Evolutionary conservation across 2,888 invertebrate genomes (phyloP).

Genomic region (Cephus rjabovi): DNA sequence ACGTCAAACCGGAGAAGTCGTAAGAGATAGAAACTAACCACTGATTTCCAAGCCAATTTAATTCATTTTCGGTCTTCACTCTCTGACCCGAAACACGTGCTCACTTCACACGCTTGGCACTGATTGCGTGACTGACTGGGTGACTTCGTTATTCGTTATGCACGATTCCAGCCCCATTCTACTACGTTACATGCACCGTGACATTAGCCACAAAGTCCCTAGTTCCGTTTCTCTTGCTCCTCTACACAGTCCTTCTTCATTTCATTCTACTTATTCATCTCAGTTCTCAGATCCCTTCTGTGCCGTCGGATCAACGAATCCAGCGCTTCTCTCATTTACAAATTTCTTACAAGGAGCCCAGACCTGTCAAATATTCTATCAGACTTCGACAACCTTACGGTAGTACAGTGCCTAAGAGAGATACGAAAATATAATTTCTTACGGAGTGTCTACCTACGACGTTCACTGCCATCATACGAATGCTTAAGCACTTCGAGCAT

Average conservation of each 20-base stretch:
- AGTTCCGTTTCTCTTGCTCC: not conserved
- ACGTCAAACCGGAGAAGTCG: constrained; percentile 24
- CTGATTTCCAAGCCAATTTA: constrained; percentile 44
- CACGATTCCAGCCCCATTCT: constrained; percentile 20
- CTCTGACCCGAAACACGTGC: constrained; percentile 54
- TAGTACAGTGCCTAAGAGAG: not conserved
- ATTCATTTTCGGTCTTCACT: constrained; percentile 42
- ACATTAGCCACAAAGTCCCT: constrained; percentile 7
- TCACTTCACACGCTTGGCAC: constrained; percentile 56
- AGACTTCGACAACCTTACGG: no score
- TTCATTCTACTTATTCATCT: not conserved
- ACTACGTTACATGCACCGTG: constrained; percentile 2
- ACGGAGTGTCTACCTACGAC: no score
- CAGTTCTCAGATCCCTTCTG: not conserved
- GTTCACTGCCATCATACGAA: no score
- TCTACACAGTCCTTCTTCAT: not conserved
- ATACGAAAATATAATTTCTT: not conserved
- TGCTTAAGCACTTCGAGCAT: no score
- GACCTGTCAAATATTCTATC: no score
- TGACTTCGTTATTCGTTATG: constrained; percentile 35
- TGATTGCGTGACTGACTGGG: constrained; percentile 62
- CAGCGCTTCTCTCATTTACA: no score
- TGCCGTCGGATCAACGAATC: not conserved
- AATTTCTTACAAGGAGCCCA: no score
- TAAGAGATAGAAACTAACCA: constrained; percentile 29